phyloP scores from a whole-genome alignment of 2,797 vertebrate species.

The Schizopygopsis malacanthus region DNA sequence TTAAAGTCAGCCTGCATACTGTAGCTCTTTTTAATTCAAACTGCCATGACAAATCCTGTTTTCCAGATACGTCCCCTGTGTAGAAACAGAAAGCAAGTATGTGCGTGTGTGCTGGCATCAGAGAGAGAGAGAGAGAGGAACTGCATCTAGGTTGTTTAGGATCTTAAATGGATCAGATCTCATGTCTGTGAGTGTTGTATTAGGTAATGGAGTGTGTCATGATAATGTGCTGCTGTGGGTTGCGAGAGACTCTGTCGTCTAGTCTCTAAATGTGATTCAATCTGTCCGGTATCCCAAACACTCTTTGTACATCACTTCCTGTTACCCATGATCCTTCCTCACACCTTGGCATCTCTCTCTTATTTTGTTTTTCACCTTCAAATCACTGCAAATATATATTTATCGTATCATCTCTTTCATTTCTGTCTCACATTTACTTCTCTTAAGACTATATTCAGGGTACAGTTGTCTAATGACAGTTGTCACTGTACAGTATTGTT shows the following conservation, averaged over 20 bases:
- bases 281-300: slow-evolving; percentile 8
- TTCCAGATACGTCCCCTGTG: slow-evolving; percentile 13
- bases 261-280: slow-evolving; percentile 37
- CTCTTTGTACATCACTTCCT: slow-evolving; percentile 30
- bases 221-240: slow-evolving; percentile 52
- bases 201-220: slow-evolving; percentile 66
- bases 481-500: background rate
- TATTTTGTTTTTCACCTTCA: background rate
- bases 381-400: slow-evolving; percentile 1
- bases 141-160: slow-evolving; percentile 40
- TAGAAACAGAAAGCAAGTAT: slow-evolving; percentile 52
- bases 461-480: background rate
- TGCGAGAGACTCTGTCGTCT: slow-evolving; percentile 29
- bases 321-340: slow-evolving; percentile 28
- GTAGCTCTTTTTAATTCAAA: slow-evolving; percentile 16
- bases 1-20: background rate
- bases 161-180: slow-evolving; percentile 51
- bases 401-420: background rate
- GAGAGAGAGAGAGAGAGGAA: slow-evolving; percentile 14
- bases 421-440: background rate
- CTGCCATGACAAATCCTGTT: slow-evolving; percentile 12
- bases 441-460: background rate
- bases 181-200: slow-evolving; percentile 69
- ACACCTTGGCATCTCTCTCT: background rate
- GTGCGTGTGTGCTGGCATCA: slow-evolving; percentile 27